Evolutionary conservation across 2,888 invertebrate species (phyloP).

Genomic region (Sarcophaga carnaria): DNA sequence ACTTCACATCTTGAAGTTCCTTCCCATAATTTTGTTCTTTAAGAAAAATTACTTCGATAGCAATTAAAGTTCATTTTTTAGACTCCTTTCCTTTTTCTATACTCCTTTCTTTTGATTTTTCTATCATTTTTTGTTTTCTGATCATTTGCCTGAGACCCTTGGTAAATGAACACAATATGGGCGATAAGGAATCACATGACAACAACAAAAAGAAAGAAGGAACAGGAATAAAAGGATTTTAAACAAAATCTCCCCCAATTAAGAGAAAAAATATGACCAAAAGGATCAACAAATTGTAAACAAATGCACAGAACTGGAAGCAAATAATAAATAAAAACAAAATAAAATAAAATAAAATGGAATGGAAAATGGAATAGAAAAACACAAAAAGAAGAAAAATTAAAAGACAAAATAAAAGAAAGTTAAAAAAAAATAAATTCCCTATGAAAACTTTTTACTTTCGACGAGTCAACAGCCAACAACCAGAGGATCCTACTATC

Average conservation of each 20-base stretch:
- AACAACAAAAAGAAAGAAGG: too few relatives aligned
- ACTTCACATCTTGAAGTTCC: too few relatives aligned
- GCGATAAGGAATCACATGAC: background rate
- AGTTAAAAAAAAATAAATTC: too few relatives aligned
- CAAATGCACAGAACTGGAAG: conserved; percentile 11
- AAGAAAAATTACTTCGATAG: conserved; percentile 36
- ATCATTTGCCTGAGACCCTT: conserved; percentile 16
- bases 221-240: background rate
- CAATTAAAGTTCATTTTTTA: conserved; percentile 32
- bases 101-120: too few relatives aligned
- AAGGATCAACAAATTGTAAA: conserved; percentile 31
- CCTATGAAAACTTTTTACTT: conserved; percentile 43
- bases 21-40: too few relatives aligned
- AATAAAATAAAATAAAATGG: background rate
- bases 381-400: conserved; percentile 14
- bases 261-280: conserved; percentile 47
- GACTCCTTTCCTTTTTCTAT: too few relatives aligned
- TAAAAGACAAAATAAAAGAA: conserved; percentile 16
- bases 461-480: background rate
- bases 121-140: too few relatives aligned
- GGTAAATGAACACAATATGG: conserved; percentile 58
- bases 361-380: conserved; percentile 16
- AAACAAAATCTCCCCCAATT: conserved; percentile 32
- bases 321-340: background rate
- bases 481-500: background rate